These are phyloP conservation scores for Nerophis lumbriciformis DNA, from an alignment of 2,113 vertebrate genomes.

Conservation along the genomic window DNA sequence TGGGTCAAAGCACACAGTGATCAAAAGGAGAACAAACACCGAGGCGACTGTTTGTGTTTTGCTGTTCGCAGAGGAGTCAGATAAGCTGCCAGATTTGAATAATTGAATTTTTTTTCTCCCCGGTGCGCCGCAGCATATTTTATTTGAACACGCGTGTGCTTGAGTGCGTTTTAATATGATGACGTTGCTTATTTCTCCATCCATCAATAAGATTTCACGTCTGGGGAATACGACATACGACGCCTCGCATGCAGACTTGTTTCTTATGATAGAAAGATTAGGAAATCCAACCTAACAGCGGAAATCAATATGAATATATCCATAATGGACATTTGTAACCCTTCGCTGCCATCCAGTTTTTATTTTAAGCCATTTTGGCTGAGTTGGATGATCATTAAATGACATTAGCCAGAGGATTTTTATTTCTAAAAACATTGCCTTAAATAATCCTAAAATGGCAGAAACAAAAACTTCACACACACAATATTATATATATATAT, in stretches of 20 bases:
- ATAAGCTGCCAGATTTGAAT: conserved; percentile 27
- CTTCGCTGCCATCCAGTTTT: no score
- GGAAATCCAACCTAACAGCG: conserved; percentile 6
- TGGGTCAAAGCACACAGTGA: conserved; percentile 28
- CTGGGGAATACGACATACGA: conserved; percentile 5
- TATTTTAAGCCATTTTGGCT: no score
- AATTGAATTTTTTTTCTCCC: conserved; percentile 9
- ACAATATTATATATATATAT: no score
- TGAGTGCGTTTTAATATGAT: not conserved
- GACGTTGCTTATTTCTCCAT: not conserved
- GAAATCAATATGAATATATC: conserved; percentile 5
- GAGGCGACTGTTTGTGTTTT: conserved; percentile 29
- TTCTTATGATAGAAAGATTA: conserved; percentile 6
- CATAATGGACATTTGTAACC: no score
- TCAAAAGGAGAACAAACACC: conserved; percentile 36
- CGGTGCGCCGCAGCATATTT: conserved; percentile 2
- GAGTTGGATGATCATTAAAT: no score
- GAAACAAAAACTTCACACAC: no score
- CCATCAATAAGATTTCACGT: conserved; percentile 5
- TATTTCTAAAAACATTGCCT: no score
- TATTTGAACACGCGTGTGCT: not conserved
- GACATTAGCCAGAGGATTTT: no score
- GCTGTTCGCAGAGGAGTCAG: conserved; percentile 15
- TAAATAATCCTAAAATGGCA: no score
- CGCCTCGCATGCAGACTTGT: conserved; percentile 2